These are phyloP conservation scores for Slavum lentiscoides DNA, from an alignment of 2,888 invertebrate genomes.

Conservation along the genomic window DNA sequence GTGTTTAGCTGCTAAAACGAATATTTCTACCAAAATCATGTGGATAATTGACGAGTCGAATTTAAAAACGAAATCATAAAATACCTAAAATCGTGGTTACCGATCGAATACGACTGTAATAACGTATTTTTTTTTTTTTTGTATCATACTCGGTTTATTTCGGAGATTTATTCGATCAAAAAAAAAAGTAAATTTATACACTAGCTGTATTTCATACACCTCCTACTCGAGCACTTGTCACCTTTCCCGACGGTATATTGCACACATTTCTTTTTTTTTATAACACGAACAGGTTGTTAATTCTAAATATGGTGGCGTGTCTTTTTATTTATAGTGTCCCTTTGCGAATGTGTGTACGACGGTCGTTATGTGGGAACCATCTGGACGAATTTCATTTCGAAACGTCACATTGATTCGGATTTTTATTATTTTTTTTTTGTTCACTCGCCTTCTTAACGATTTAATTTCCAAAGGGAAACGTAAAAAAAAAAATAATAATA, in stretches of 20 bases:
- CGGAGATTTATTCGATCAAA: too few relatives aligned
- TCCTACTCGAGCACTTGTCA: not conserved
- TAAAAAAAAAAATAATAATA: constrained; percentile 13
- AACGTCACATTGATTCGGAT: constrained; percentile 40
- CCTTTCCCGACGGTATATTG: not conserved
- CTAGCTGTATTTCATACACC: not conserved
- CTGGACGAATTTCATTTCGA: constrained; percentile 41
- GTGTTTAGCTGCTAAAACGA: too few relatives aligned
- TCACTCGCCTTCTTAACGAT: constrained; percentile 47
- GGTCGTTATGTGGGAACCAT: constrained; percentile 5
- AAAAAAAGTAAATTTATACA: too few relatives aligned
- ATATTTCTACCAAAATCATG: too few relatives aligned
- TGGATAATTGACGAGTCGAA: too few relatives aligned
- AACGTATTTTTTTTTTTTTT: too few relatives aligned
- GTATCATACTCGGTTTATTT: too few relatives aligned
- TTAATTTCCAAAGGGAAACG: constrained; percentile 53
- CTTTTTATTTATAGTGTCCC: not conserved
- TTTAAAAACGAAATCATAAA: too few relatives aligned
- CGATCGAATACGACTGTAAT: too few relatives aligned
- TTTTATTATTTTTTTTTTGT: constrained; percentile 15
- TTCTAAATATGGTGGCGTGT: not conserved
- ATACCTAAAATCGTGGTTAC: too few relatives aligned
- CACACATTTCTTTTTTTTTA: not conserved
- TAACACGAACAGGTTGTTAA: not conserved
- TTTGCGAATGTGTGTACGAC: not conserved